Evolutionary conservation across 1,140 invertebrate species (phyloP).

Genomic region (Ridgeia piscesae): DNA sequence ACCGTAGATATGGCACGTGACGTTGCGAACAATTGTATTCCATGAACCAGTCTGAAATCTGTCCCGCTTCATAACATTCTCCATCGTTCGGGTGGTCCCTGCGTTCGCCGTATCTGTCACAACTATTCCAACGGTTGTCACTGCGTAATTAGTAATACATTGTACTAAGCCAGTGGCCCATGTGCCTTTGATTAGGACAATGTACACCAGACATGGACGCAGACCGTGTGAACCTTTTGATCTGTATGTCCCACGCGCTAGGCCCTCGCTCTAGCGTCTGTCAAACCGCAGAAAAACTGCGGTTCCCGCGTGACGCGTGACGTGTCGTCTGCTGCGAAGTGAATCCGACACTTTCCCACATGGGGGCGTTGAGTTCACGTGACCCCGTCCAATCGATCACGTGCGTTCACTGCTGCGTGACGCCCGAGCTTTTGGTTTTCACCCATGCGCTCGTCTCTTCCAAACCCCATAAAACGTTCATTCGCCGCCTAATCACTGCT

Average conservation of each 20-base stretch:
- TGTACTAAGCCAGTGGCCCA: background rate
- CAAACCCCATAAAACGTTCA: background rate
- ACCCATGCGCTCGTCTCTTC: background rate
- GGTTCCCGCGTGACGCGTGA: background rate
- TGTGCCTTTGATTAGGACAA: background rate
- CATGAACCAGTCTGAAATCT: no score
- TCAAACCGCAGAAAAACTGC: background rate
- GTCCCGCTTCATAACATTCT: no score
- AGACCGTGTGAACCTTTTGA: background rate
- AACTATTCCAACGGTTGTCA: background rate
- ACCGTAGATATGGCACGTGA: no score
- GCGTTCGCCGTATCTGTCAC: no score
- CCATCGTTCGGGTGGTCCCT: no score
- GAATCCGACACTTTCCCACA: background rate
- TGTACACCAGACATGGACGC: background rate
- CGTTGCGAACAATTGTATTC: no score
- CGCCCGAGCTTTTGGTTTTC: no score
- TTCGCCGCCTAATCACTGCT: background rate
- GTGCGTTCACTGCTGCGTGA: background rate
- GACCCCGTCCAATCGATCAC: background rate
- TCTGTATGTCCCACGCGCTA: background rate
- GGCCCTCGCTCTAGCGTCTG: background rate
- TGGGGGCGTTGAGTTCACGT: background rate
- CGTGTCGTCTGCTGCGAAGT: background rate
- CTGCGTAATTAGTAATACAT: background rate